phyloP scores from a whole-genome alignment of 2,113 vertebrate species.

The Dermatemys mawii region DNA sequence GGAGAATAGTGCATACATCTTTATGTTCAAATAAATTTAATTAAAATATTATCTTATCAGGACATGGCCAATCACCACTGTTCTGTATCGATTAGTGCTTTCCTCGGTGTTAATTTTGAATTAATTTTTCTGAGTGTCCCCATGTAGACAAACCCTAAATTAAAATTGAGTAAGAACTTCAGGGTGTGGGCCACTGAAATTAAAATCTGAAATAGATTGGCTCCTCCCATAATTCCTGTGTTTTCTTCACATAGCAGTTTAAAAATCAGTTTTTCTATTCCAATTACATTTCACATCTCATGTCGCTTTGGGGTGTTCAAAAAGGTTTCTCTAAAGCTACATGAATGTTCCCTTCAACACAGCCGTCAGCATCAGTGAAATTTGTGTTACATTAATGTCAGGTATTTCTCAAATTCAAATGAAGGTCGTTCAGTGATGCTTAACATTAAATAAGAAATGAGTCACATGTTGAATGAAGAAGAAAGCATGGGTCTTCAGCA shows the following conservation, averaged over 20 bases:
- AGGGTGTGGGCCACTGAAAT: not conserved
- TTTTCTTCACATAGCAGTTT: not conserved
- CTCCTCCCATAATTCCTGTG: accelerated
- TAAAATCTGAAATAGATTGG: not conserved
- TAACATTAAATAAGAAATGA: not conserved
- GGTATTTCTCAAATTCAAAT: not conserved
- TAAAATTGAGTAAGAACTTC: not conserved
- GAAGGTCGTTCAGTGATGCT: not conserved
- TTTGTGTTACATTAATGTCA: not conserved
- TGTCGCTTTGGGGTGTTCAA: not conserved
- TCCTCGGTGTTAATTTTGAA: not conserved
- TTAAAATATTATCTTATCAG: not conserved
- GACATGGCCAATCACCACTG: not conserved
- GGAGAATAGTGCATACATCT: accelerated
- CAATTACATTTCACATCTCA: not conserved
- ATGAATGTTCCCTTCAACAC: not conserved
- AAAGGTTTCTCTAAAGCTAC: not conserved
- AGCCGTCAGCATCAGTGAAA: not conserved
- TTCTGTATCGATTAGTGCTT: not conserved
- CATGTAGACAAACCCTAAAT: not conserved
- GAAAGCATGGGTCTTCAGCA: not conserved
- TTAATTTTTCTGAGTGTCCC: not conserved
- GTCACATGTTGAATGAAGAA: not conserved
- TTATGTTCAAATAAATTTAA: not conserved
- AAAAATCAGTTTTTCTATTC: not conserved